Conservation (phyloP, 2,797 vertebrate species). For the Hoplostethus atlanticus region DNA sequence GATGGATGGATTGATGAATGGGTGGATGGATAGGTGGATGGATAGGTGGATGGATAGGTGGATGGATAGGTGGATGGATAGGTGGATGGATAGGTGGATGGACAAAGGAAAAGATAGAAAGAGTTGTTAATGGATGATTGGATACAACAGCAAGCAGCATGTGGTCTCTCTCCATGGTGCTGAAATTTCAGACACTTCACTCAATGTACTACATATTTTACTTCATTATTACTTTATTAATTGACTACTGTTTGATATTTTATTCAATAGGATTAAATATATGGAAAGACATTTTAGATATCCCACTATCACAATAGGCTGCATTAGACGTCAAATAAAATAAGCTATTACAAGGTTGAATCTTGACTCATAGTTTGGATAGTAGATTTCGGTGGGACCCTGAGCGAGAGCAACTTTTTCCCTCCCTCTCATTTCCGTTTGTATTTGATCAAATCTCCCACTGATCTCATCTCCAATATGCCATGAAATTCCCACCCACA, state of each 20-base stretch:
- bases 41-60: constrained; percentile 9
- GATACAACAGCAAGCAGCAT: constrained; percentile 23
- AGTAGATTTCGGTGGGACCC: background rate
- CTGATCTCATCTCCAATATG: no score
- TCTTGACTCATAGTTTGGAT: background rate
- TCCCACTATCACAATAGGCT: no score
- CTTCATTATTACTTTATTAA: constrained; percentile 1
- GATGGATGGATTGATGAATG: background rate
- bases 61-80: constrained; percentile 5
- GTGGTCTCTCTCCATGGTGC: constrained; percentile 67
- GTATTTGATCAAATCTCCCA: no score
- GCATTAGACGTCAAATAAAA: no score
- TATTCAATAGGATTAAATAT: no score
- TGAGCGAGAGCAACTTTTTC: background rate
- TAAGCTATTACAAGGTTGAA: background rate
- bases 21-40: constrained; percentile 1
- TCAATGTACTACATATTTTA: constrained; percentile 2
- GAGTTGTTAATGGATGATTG: constrained; percentile 21
- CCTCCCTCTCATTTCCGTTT: background rate
- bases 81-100: constrained; percentile 32
- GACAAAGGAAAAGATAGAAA: constrained; percentile 1
- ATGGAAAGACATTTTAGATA: no score
- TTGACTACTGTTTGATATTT: no score
- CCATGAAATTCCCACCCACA: no score
- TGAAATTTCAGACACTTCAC: constrained; percentile 42